Evolutionary conservation across 2,113 vertebrate species (phyloP).

Genomic region (Redunca redunca): DNA sequence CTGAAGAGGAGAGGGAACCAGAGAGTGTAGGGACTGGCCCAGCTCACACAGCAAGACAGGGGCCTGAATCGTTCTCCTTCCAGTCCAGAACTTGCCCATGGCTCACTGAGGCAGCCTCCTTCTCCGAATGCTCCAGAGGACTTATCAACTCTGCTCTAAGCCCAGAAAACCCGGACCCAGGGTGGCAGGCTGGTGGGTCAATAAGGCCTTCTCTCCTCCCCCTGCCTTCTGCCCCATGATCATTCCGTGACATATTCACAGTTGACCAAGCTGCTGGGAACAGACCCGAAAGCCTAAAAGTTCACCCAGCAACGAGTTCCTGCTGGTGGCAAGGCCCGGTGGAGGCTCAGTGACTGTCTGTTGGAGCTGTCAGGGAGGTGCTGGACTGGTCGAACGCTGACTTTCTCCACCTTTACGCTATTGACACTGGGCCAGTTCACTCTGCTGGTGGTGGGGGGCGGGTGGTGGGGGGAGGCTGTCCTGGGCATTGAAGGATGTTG

Average conservation of each 20-base stretch:
- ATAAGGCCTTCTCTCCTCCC: neutral
- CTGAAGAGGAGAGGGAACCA: neutral
- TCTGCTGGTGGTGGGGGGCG: no score
- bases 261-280: neutral
- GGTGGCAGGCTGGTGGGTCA: neutral
- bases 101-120: neutral
- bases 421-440: accelerated
- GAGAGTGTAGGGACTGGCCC: neutral
- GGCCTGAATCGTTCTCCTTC: neutral
- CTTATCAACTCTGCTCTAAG: neutral
- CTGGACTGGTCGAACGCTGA: neutral
- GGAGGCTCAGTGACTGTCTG: no score
- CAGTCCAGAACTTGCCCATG: neutral
- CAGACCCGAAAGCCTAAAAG: neutral
- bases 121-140: neutral
- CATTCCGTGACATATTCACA: accelerated
- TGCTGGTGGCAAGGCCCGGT: neutral
- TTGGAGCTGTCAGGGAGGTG: no score
- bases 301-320: neutral
- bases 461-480: accelerated
- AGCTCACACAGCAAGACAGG: neutral
- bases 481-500: neutral
- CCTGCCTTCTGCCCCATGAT: neutral
- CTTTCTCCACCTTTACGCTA: neutral
- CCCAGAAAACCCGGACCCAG: neutral